phyloP scores from a whole-genome alignment of 2,113 vertebrate species.

The Crotophaga sulcirostris region DNA sequence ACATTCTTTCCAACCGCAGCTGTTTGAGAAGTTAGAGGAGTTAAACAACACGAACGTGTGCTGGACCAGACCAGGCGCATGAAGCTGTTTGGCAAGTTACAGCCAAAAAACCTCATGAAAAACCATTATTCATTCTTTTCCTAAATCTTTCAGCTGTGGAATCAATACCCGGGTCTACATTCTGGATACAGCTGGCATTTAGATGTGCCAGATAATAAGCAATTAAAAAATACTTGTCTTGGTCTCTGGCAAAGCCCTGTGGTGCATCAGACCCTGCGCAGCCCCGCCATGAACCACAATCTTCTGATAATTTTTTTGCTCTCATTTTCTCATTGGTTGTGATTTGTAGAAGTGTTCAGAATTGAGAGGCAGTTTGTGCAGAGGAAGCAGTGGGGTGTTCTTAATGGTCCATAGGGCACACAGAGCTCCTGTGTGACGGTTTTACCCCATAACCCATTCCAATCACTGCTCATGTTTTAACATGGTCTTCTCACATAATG shows the following conservation, averaged over 20 bases:
- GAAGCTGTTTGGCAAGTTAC: neutral
- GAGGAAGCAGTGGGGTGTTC: neutral
- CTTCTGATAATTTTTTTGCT: neutral
- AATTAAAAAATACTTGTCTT: neutral
- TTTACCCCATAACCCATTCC: neutral
- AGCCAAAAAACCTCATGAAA: no score
- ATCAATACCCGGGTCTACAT: neutral
- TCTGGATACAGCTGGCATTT: slow-evolving; percentile 5
- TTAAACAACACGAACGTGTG: neutral
- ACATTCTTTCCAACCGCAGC: slow-evolving; percentile 37
- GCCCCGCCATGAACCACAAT: neutral
- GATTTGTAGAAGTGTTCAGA: neutral
- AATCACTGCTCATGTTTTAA: neutral
- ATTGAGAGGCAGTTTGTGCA: neutral
- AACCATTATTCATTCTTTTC: neutral
- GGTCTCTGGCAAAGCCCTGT: neutral
- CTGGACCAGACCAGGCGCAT: neutral
- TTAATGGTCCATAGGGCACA: neutral
- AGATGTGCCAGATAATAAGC: neutral
- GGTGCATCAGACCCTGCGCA: neutral
- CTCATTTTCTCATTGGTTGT: neutral
- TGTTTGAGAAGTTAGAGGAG: neutral
- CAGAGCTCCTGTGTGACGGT: neutral
- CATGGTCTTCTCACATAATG: neutral
- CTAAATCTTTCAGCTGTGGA: slow-evolving; percentile 16